Evolutionary conservation across 2,113 vertebrate genomes (phyloP).

Genomic region (Spea multiplicata): DNA sequence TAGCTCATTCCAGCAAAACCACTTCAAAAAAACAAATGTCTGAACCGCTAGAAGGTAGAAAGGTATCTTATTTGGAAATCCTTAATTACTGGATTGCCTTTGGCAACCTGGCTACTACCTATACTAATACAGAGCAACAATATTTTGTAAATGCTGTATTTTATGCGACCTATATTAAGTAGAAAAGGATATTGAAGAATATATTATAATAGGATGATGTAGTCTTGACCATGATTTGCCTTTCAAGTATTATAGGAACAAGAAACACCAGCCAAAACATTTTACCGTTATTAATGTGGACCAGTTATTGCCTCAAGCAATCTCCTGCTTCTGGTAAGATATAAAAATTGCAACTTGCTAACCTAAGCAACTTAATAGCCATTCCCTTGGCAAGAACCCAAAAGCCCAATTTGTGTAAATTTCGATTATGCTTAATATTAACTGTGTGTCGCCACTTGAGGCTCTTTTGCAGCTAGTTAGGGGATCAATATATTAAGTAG

Average conservation of each 20-base stretch:
- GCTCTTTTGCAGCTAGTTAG: too few species aligned
- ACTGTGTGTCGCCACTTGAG: too few species aligned
- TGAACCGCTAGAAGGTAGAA: constrained; percentile 33
- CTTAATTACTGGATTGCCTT: constrained; percentile 20
- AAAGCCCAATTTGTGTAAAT: constrained; percentile 12
- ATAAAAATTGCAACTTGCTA: constrained; percentile 32
- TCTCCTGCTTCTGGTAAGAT: constrained; percentile 19
- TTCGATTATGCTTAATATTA: too few species aligned
- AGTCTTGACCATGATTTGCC: constrained; percentile 27
- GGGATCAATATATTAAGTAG: too few species aligned
- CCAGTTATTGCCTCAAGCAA: constrained; percentile 36
- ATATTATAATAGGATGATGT: constrained; percentile 40
- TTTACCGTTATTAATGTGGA: constrained; percentile 24
- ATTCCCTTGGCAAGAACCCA: not conserved
- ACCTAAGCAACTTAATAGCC: constrained; percentile 35
- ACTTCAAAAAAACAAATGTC: constrained; percentile 18
- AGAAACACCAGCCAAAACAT: constrained; percentile 11
- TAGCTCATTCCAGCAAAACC: not conserved
- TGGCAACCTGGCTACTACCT: constrained; percentile 23
- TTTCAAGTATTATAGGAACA: constrained; percentile 36
- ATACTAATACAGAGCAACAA: constrained; percentile 18
- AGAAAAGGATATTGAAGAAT: constrained; percentile 14
- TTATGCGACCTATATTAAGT: constrained; percentile 11
- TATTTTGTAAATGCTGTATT: constrained; percentile 6
- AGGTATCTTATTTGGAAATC: constrained; percentile 22